Conservation (phyloP, 2,797 vertebrate species). For the Darevskia mixta region DNA sequence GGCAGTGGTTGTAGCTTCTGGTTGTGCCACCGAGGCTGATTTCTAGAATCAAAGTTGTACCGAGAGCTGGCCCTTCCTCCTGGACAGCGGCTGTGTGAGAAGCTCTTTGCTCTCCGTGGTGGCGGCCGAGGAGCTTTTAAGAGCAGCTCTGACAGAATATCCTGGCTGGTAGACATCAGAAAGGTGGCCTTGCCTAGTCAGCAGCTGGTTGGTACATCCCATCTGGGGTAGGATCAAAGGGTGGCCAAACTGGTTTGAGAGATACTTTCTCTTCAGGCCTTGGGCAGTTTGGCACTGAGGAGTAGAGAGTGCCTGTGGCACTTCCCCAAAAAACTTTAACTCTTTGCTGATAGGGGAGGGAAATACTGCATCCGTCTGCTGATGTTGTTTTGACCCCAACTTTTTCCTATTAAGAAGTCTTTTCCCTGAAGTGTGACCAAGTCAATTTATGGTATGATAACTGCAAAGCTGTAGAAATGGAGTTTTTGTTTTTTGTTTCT, state of each 20-base stretch:
- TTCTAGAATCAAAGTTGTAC: not conserved
- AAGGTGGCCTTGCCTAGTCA: not conserved
- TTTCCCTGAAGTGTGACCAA: no score
- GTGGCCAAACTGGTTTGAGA: not conserved
- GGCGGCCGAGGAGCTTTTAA: no score
- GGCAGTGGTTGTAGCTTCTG: not conserved
- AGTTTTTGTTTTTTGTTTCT: no score
- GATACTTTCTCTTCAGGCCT: not conserved
- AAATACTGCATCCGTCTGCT: no score
- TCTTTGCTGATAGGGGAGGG: no score
- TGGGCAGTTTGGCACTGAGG: not conserved
- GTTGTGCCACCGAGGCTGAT: not conserved
- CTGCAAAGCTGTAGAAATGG: no score
- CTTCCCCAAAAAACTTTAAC: no score
- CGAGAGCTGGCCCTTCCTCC: not conserved
- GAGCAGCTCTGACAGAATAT: not conserved
- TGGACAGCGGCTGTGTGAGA: no score
- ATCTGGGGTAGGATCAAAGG: no score
- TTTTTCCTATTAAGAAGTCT: no score
- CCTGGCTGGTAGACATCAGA: not conserved
- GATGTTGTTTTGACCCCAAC: no score
- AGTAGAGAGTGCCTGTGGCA: not conserved
- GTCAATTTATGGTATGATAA: no score
- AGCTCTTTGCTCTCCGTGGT: not conserved
- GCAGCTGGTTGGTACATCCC: not conserved